Conservation (phyloP, 2,888 invertebrate species). For the Lasioglossum villosulum region DNA sequence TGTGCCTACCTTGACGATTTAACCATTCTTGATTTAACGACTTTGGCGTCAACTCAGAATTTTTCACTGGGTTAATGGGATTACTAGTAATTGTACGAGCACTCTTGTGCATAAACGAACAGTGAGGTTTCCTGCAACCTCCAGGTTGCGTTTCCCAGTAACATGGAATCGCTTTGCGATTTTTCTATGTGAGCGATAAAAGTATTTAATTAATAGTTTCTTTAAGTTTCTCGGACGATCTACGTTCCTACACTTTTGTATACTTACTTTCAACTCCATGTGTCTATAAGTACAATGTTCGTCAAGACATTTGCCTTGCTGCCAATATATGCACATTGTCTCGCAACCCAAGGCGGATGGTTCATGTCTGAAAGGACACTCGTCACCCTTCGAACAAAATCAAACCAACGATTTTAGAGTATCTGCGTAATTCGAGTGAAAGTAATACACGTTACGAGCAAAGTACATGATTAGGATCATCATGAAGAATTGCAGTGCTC, state of each 20-base stretch:
- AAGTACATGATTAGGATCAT: slow-evolving; percentile 7
- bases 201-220: slow-evolving; percentile 7
- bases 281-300: slow-evolving; percentile 93
- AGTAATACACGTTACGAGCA: neutral
- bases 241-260: neutral
- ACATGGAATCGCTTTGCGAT: slow-evolving; percentile 92
- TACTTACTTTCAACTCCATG: slow-evolving; percentile 91
- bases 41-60: slow-evolving; percentile 74
- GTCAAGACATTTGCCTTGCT: slow-evolving; percentile 92
- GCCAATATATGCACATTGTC: slow-evolving; percentile 93
- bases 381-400: slow-evolving; percentile 87
- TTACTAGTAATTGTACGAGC: slow-evolving; percentile 69
- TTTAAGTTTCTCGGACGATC: neutral
- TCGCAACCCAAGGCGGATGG: slow-evolving; percentile 93
- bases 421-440: neutral
- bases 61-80: slow-evolving; percentile 78
- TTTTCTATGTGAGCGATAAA: slow-evolving; percentile 87
- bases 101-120: slow-evolving; percentile 91
- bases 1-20: slow-evolving; percentile 79
- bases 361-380: slow-evolving; percentile 94
- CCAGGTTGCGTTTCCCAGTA: slow-evolving; percentile 95
- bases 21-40: slow-evolving; percentile 80
- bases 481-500: slow-evolving; percentile 59
- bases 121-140: slow-evolving; percentile 94
- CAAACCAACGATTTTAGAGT: neutral